Conservation (phyloP, 2,113 vertebrate species). For the Megaceryle torquata region DNA sequence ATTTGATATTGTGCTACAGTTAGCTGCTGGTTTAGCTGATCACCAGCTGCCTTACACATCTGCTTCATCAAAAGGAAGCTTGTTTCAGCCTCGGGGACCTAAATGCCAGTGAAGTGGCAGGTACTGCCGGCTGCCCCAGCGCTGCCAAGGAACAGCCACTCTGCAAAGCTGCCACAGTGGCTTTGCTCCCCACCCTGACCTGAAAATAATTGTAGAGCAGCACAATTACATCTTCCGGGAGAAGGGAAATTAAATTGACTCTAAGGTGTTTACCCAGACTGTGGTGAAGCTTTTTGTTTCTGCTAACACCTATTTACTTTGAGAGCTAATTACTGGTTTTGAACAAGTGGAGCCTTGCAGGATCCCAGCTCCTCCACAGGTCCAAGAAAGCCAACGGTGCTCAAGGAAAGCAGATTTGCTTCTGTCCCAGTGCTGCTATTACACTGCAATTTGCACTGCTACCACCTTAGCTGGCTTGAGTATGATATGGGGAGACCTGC, state of each 20-base stretch:
- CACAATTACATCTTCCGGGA: neutral
- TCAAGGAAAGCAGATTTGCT: neutral
- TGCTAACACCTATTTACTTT: conserved; percentile 41
- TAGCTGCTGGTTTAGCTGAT: neutral
- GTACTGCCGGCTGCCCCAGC: neutral
- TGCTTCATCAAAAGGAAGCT: conserved; percentile 6
- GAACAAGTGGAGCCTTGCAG: neutral
- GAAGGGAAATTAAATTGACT: conserved; percentile 28
- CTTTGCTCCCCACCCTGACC: neutral
- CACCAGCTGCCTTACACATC: neutral
- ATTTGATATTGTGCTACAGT: neutral
- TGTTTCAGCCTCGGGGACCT: neutral
- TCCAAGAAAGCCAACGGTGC: accelerated
- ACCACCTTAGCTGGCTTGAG: neutral
- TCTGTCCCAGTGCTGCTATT: neutral
- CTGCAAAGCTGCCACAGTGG: accelerated
- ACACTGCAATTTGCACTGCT: neutral
- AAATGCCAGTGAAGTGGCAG: neutral
- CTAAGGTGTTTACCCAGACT: conserved; percentile 30
- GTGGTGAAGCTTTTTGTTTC: conserved; percentile 11
- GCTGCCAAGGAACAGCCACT: neutral
- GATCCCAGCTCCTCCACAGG: accelerated
- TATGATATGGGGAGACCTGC: neutral
- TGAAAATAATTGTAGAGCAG: neutral
- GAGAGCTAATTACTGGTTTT: conserved; percentile 35